Evolutionary conservation across 2,888 invertebrate genomes (phyloP).

Genomic region (Candidula unifasciata): DNA sequence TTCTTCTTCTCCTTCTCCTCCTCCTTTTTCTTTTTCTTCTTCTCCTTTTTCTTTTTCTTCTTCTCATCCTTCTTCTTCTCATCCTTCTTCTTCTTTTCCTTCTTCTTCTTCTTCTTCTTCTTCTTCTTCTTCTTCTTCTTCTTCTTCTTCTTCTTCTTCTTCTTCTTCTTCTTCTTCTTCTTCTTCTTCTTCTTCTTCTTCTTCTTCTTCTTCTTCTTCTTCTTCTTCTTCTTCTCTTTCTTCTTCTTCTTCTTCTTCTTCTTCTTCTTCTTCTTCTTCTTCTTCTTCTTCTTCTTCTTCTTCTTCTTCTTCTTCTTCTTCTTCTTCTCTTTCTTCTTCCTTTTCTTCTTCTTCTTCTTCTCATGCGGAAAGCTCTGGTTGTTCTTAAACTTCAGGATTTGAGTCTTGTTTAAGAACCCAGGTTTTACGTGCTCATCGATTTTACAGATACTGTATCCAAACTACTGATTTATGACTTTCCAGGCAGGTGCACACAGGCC

Average conservation of each 20-base stretch:
- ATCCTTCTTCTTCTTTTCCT: too few relatives aligned
- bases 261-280: not conserved
- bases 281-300: not conserved
- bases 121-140: slow-evolving; percentile 2
- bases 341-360: not conserved
- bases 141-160: not conserved
- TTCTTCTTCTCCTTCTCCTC: not conserved
- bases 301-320: not conserved
- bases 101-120: not conserved
- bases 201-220: not conserved
- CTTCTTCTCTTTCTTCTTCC: not conserved
- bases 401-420: too few relatives aligned
- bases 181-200: not conserved
- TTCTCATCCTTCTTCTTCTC: too few relatives aligned
- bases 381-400: too few relatives aligned
- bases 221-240: not conserved
- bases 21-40: not conserved
- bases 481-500: too few relatives aligned
- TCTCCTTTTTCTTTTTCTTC: not conserved
- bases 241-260: not conserved
- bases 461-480: too few relatives aligned
- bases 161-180: slow-evolving; percentile 24
- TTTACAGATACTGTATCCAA: too few relatives aligned
- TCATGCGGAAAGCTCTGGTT: too few relatives aligned
- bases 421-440: too few relatives aligned